These are phyloP conservation scores for Tursiops truncatus DNA, from an alignment of 2,113 vertebrate species.

Conservation along the genomic window DNA sequence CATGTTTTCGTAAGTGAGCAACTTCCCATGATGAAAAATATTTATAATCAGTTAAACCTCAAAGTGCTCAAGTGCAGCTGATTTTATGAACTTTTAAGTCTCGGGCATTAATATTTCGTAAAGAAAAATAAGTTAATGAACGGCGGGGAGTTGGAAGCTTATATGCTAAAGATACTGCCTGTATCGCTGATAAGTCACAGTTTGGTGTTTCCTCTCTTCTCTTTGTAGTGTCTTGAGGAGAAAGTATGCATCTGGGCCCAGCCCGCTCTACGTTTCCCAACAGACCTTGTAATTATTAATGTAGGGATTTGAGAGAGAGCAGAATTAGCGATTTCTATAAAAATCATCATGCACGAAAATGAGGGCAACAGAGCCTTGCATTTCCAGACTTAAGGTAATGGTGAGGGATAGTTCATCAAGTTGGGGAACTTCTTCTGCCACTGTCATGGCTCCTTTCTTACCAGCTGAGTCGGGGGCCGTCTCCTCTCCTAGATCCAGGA, in stretches of 20 bases:
- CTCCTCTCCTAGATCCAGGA: neutral
- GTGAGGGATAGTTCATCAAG: neutral
- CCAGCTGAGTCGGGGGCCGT: fast-evolving
- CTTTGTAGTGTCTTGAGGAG: neutral
- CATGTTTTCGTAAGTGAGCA: neutral
- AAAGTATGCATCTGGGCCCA: neutral
- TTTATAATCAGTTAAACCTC: neutral
- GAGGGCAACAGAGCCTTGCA: fast-evolving
- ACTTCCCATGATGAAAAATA: neutral
- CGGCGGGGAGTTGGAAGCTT: neutral
- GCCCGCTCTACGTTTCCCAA: neutral
- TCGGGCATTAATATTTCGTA: neutral
- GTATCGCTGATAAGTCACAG: neutral
- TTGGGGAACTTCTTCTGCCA: neutral
- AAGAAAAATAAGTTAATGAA: neutral
- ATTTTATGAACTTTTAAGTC: neutral
- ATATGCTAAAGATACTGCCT: neutral
- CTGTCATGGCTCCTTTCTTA: fast-evolving
- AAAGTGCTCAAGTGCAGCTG: neutral
- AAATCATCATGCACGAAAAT: neutral
- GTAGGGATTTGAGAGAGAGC: neutral
- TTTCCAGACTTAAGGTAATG: fast-evolving
- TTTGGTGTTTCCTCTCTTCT: neutral
- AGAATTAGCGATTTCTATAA: neutral
- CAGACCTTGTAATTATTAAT: neutral